phyloP scores from a whole-genome alignment of 2,797 vertebrate species.

The Australoheros facetus region DNA sequence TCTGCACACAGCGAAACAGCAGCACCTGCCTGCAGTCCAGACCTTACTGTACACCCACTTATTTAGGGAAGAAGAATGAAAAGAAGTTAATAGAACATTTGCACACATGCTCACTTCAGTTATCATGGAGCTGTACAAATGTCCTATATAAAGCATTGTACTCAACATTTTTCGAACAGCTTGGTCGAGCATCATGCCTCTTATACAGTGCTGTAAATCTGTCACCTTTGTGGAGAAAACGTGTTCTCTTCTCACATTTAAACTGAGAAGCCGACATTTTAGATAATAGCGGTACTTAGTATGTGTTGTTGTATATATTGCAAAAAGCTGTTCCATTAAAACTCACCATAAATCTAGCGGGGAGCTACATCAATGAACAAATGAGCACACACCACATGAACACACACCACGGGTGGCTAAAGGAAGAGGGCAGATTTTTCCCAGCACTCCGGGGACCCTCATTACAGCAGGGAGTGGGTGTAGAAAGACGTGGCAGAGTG shows the following conservation, averaged over 20 bases:
- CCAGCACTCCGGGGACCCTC: conserved; percentile 56
- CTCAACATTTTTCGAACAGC: too few relatives aligned
- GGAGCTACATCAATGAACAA: conserved; percentile 42
- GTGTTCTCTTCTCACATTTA: background rate
- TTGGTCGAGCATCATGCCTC: background rate
- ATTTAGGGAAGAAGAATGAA: too few relatives aligned
- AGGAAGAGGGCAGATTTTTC: conserved; percentile 46
- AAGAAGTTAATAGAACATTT: too few relatives aligned
- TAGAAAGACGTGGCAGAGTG: conserved; percentile 38
- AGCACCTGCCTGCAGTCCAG: too few relatives aligned
- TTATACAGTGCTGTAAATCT: background rate
- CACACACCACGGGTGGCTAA: conserved; percentile 42
- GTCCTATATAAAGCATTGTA: background rate
- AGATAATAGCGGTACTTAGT: background rate
- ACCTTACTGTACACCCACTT: too few relatives aligned
- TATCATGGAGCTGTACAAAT: background rate
- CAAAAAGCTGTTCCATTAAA: conserved; percentile 38
- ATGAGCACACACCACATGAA: conserved; percentile 51
- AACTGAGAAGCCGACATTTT: background rate
- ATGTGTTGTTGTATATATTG: background rate
- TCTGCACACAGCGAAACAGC: too few relatives aligned
- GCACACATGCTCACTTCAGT: background rate
- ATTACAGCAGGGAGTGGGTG: conserved; percentile 71
- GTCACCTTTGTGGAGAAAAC: background rate
- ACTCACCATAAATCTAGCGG: conserved; percentile 30